A percentile compares a stretch with the other conserved stretches of the same genome.
Evolutionary conservation across 2,113 vertebrate genomes (phyloP).

Genomic region (Leiothrix lutea): DNA sequence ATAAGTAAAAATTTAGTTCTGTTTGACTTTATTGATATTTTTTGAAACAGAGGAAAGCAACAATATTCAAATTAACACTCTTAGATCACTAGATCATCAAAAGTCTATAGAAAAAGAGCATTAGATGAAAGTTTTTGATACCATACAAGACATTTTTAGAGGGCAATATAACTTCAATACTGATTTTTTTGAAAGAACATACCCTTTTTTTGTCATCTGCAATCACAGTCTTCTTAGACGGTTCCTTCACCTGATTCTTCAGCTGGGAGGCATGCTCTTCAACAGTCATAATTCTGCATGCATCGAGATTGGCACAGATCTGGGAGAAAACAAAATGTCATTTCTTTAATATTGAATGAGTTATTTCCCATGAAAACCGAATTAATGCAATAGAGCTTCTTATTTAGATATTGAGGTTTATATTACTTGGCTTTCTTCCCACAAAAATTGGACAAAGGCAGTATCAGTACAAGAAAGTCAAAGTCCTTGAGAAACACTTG

Average conservation of each 20-base stretch:
- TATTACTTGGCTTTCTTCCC: neutral
- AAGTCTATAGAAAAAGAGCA: neutral
- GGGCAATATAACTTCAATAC: neutral
- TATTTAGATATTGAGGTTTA: neutral
- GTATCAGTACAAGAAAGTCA: neutral
- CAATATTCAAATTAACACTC: neutral
- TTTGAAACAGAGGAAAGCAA: neutral
- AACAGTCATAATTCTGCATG: conserved; percentile 86
- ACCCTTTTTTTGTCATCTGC: conserved; percentile 84
- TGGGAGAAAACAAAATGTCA: conserved; percentile 55
- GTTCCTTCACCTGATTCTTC: conserved; percentile 78
- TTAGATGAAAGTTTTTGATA: neutral
- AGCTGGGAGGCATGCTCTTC: conserved; percentile 57
- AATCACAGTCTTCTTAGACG: conserved; percentile 77
- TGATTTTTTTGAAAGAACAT: neutral
- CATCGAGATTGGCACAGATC: conserved; percentile 96
- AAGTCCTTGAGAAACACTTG: neutral
- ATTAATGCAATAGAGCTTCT: neutral
- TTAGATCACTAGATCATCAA: neutral
- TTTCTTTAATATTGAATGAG: neutral
- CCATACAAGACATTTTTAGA: neutral
- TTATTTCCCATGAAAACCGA: neutral
- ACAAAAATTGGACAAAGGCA: neutral
- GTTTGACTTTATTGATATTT: neutral
- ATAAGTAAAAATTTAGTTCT: neutral